phyloP scores from a whole-genome alignment of 1,140 invertebrate species.

The Mesaphorura yosii region DNA sequence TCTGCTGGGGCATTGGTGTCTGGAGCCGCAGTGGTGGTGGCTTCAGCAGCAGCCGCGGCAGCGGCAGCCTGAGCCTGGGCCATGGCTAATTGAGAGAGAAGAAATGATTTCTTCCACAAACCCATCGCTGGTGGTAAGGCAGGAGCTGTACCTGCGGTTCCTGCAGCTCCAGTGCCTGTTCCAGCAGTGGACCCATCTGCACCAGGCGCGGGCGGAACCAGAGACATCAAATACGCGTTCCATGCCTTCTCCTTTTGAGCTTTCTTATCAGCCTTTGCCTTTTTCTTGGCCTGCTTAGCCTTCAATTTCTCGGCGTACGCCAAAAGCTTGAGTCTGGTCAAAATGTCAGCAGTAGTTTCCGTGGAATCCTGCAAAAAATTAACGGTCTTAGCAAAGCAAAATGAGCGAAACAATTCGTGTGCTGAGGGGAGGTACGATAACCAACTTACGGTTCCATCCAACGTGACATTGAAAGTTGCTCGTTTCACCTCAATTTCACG shows the following conservation, averaged over 20 bases:
- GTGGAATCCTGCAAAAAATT: too few species aligned
- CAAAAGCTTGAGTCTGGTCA: conserved; percentile 4
- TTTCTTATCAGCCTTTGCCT: conserved; percentile 5
- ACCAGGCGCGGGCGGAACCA: not conserved
- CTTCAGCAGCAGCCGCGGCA: not conserved
- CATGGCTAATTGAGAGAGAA: not conserved
- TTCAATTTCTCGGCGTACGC: not conserved
- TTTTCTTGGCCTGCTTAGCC: conserved; percentile 1
- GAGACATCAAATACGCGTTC: not conserved
- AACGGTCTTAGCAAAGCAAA: too few species aligned
- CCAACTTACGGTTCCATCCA: too few species aligned
- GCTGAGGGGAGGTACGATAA: too few species aligned
- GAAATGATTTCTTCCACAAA: conserved; percentile 4
- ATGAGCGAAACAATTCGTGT: too few species aligned
- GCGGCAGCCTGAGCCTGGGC: not conserved
- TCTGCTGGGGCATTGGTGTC: not conserved
- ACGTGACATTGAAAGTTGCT: too few species aligned
- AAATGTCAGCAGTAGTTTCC: not conserved
- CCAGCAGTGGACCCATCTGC: not conserved
- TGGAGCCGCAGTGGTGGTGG: not conserved
- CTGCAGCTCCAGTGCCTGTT: not conserved
- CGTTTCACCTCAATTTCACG: too few species aligned
- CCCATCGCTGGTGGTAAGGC: conserved; percentile 3
- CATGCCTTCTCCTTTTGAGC: conserved; percentile 5
- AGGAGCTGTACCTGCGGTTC: not conserved